Evolutionary conservation across 2,797 vertebrate species (phyloP), one percentile per base, ranked within the genome.

Genomic region (Peromyscus attwateri): DNA sequence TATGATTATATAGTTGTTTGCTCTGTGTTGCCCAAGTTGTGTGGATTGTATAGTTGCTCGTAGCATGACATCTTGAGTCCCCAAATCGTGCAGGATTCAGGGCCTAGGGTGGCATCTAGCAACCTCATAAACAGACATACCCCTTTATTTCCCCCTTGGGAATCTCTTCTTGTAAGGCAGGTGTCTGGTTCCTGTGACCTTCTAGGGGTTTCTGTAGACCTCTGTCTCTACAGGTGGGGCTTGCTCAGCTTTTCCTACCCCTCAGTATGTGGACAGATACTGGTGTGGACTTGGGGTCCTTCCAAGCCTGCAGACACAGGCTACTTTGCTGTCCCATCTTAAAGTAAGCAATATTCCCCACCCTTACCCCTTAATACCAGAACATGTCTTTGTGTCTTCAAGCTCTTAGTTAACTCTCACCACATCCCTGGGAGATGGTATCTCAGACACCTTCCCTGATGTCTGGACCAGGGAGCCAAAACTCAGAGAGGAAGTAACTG

Each of bases 71-170:
- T 66, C 46, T 3, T 57, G 19, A 55, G 64, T 52, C 40, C 57
- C 31, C 23, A 7, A 77, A 55, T 27, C 4, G 4, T 12, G 2
- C 34, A 70, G n/a, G 34, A 19, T 68, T 37, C 49, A 3, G 79
- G 60, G 43, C 79, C 76, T 7, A 0, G 40, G 2, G 2, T 8
- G 17, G 77, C 4, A 25, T 43, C 57, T 9, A 84, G 64, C 43
- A 11, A 6, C 52, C 85, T 43, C 5, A 0, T 49, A 34, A 37
- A 4, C 10, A 14, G 16, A 81, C 11, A 2, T 6, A 0, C 4
- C 49, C 17, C 34, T 14, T 19, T 14, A 17, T 34, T 12, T 13
- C 21, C 34, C 68, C 16, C 0, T 0, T 10, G 29, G 40, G 34
- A 2, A 0, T 13, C 11, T 52, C 68, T 34, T 12, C 6, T 37